Evolutionary conservation across 1,140 invertebrate genomes (phyloP), one percentile per base, ranked within the genome.

Genomic region (roundworm (Caenorhabditis elegans)): DNA sequence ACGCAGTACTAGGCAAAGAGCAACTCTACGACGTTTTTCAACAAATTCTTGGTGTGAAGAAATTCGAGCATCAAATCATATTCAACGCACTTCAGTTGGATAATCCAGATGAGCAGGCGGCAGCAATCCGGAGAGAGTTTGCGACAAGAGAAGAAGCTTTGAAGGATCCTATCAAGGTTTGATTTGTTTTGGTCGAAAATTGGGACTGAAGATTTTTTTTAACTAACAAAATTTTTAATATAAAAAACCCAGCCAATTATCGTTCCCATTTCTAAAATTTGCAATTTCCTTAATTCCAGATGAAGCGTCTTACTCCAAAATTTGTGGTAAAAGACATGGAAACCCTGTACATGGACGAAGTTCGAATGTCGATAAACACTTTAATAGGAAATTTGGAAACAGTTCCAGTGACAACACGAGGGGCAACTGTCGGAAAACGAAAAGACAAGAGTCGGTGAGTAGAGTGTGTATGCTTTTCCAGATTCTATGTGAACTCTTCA

Each of bases 321-420:
- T 99, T 99, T 93, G 96, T 99, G 76, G 92, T 99, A 76, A 99
- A 99, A 93, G 97, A 99, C 92, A 99, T 99, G 98, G 97, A 99
- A 92, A 96, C 95, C 55, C 93, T 99, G 87, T 99, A 98, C 92
- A 94, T 98, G 84, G 97, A 99, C 92, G 98, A 99, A 91, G 78
- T 79, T 83, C 96, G 97, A 91, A 94, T 95, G 83, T 96, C 96
- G 83, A 98, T 99, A 90, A 99, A 98, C 91, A 92, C 96, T 82
- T 92, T 99, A 86, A 99, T 99, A 95, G 95, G 95, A 76, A 99
- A 99, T 93, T 92, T 99, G 89, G 98, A 99, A 92, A 97, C 95
- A 80, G 93, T 99, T 82, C 98, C 98, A 43, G 97, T 99, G 76
- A 97, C 96, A 6, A 98, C 98, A 91, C 70, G 87, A n/a, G 88